Evolutionary conservation across 2,797 vertebrate genomes (phyloP).

Genomic region (Chaetophractus vellerosus): DNA sequence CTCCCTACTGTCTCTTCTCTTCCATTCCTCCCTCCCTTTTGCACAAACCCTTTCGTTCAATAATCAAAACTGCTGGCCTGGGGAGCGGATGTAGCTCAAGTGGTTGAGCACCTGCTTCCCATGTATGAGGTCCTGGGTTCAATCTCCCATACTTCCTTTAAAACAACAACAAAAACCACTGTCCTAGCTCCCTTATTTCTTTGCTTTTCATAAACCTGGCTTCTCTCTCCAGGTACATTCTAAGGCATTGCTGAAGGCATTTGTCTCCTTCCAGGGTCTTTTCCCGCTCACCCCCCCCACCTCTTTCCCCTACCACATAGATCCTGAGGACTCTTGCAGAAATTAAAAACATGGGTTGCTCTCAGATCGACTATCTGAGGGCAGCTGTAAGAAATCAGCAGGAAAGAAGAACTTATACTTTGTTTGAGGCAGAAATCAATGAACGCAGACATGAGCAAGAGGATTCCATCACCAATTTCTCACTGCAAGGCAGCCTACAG

Average conservation of each 20-base stretch:
- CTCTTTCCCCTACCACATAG: neutral
- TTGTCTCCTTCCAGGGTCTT: neutral
- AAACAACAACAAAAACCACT: neutral
- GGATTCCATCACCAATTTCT: neutral
- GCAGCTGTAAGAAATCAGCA: slow-evolving; percentile 43
- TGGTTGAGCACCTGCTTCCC: too few species aligned
- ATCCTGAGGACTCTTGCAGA: neutral
- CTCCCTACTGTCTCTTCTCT: neutral
- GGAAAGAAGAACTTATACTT: slow-evolving; percentile 63
- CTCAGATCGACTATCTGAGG: slow-evolving; percentile 54
- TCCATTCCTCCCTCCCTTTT: neutral
- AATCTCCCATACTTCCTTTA: too few species aligned
- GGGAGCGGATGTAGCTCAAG: too few species aligned
- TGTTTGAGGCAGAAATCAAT: slow-evolving; percentile 72
- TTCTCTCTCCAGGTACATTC: slow-evolving; percentile 36
- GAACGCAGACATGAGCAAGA: slow-evolving; percentile 62
- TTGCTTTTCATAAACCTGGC: neutral
- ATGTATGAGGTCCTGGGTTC: too few species aligned
- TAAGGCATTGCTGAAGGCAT: neutral
- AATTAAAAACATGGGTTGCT: slow-evolving; percentile 66
- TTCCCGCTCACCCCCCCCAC: neutral
- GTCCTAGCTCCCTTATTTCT: neutral
- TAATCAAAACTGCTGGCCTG: neutral
- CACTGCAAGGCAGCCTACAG: slow-evolving; percentile 37
- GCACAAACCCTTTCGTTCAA: neutral